phyloP scores from a whole-genome alignment of 2,888 invertebrate species.

The Alitta virens region DNA sequence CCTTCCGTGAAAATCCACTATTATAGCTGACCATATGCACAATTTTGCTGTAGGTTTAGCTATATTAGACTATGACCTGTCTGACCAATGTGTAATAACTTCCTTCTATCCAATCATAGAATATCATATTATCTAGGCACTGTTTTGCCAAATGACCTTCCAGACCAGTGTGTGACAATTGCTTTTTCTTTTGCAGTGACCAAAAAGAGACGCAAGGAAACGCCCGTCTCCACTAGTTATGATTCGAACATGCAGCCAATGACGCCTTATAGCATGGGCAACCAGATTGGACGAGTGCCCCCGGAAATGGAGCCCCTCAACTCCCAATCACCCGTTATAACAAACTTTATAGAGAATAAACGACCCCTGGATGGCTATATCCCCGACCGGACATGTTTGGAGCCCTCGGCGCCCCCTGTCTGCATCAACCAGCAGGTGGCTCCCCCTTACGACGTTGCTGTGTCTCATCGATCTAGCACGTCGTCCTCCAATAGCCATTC shows the following conservation, averaged over 20 bases:
- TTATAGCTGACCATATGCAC: too few species aligned
- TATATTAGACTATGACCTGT: too few species aligned
- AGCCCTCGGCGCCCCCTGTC: not conserved
- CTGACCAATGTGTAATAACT: too few species aligned
- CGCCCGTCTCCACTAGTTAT: too few species aligned
- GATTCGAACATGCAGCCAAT: not conserved
- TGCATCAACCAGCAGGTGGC: not conserved
- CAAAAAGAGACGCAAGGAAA: not conserved
- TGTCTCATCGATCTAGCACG: not conserved
- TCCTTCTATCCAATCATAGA: too few species aligned
- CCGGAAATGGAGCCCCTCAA: constrained; percentile 1
- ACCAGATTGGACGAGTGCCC: not conserved
- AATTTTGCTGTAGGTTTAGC: too few species aligned
- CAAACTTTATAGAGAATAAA: not conserved
- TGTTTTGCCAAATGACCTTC: too few species aligned
- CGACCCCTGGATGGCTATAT: not conserved
- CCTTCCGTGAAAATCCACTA: too few species aligned
- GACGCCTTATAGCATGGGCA: not conserved
- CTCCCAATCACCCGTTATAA: not conserved
- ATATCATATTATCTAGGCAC: too few species aligned
- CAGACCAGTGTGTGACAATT: too few species aligned
- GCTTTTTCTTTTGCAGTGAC: not conserved
- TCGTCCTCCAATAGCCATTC: not conserved
- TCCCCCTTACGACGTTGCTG: not conserved
- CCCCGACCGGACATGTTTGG: not conserved